Percentiles rank a stretch among this genome's conserved stretches.
These are phyloP conservation scores for Scaptomyza cyrtandrae DNA, from an alignment of 2,888 invertebrate genomes.

Conservation along the genomic window DNA sequence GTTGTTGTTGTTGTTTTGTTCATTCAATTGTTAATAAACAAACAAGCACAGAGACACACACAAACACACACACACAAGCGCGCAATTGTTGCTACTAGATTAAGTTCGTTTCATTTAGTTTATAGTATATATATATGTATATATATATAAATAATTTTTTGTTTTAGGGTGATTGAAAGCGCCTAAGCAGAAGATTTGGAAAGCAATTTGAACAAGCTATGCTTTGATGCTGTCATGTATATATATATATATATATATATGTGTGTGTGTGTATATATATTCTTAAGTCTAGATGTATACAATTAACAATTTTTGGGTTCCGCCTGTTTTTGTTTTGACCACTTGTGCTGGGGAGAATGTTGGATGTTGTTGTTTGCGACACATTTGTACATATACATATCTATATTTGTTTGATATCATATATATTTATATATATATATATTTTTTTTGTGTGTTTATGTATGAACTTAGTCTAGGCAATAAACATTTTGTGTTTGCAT, in stretches of 20 bases:
- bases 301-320: constrained; percentile 15
- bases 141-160: constrained; percentile 3
- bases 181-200: constrained; percentile 47
- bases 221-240: constrained; percentile 45
- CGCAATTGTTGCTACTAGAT: constrained; percentile 33
- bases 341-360: constrained; percentile 49
- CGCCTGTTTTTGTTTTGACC: constrained; percentile 19
- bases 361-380: constrained; percentile 10
- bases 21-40: background rate
- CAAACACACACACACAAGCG: constrained; percentile 1
- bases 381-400: background rate
- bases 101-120: constrained; percentile 13
- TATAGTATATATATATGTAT: background rate
- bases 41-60: background rate
- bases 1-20: constrained; percentile 5
- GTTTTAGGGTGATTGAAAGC: constrained; percentile 46
- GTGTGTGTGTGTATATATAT: background rate
- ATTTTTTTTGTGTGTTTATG: constrained; percentile 35
- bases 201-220: constrained; percentile 61
- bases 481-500: constrained; percentile 57
- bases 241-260: background rate
- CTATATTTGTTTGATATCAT: constrained; percentile 11
- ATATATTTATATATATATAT: constrained; percentile 16
- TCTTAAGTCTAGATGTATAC: constrained; percentile 26
- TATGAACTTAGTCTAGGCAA: constrained; percentile 70